phyloP scores from a whole-genome alignment of 1,140 invertebrate species.

The Lysiphlebus fabarum region DNA sequence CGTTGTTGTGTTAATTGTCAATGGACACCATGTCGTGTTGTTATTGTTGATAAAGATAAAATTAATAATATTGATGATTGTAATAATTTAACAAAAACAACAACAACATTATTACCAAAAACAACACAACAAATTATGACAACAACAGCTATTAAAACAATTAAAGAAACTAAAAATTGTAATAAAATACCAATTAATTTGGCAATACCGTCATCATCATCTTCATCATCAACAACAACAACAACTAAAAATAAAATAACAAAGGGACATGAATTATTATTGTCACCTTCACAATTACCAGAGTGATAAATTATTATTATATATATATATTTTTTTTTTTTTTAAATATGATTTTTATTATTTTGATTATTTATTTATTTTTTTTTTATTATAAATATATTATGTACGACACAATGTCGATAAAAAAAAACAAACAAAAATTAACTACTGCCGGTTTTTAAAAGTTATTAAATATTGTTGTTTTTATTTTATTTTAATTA shows the following conservation, averaged over 20 bases:
- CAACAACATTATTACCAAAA: slow-evolving; percentile 22
- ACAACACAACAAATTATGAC: slow-evolving; percentile 13
- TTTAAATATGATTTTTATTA: slow-evolving; percentile 8
- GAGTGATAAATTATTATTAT: slow-evolving; percentile 33
- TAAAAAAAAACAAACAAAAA: no score
- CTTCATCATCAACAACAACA: slow-evolving; percentile 29
- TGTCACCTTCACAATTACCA: slow-evolving; percentile 46
- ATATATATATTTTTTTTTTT: slow-evolving; percentile 4
- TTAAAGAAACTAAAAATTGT: slow-evolving; percentile 18
- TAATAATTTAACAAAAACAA: slow-evolving; percentile 22
- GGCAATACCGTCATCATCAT: slow-evolving; percentile 27
- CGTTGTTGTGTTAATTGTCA: slow-evolving; percentile 54
- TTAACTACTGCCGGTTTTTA: no score
- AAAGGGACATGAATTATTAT: slow-evolving; percentile 42
- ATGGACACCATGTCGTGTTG: slow-evolving; percentile 39
- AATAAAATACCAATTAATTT: background rate
- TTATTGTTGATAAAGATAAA: slow-evolving; percentile 36
- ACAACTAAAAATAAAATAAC: background rate
- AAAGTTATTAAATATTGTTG: slow-evolving; percentile 45
- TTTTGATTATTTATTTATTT: no score
- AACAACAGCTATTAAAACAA: slow-evolving; percentile 18
- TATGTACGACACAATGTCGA: no score
- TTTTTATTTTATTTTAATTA: no score
- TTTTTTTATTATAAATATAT: no score
- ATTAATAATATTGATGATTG: slow-evolving; percentile 32